Base-by-base conservation (phyloP, 2,888 invertebrate species). In the Clostera curtula region DNA sequence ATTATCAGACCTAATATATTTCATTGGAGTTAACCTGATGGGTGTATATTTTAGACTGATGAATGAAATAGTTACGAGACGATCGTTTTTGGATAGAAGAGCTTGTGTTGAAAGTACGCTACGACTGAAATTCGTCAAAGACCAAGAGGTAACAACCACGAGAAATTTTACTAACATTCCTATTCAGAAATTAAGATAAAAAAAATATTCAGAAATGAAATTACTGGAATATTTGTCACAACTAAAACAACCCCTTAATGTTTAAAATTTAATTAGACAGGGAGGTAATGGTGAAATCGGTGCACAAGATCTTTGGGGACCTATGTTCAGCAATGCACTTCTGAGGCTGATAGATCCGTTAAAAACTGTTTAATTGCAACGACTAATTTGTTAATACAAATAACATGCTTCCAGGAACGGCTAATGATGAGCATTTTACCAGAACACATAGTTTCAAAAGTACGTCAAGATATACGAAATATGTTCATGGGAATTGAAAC, bases 1-100 rank as follows among this genome's bases (percentile, higher is more conserved):
- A 30, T 58, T 87, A 20, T 89, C 91, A 5, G 95, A 96, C 56
- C 73, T 87, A 13, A 85, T 93, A 37, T 92, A 90, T 60, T 85
- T 92, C 34, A 49, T 88, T 8, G 91, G 92, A 41, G 89, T 93
- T 5, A 96, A 95, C 62, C 82, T 90, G 7, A 85, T 96, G 66
- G 96, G 97, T 2, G 76, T 95, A n/a, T 95, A 93, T 76, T 94
- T 94, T 68, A 89, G 95, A 28, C 88, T 93, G 45, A 90, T 96
- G 87, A 93, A 93, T 40, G 96, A 97, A 74, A 90, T 96, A 22
- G 91, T 93, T 9, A 92, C 94, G 39, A 84, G 96, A 36, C 86
- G 93, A 36, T 93, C 96, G 1, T 97, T 97, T 64, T 80, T 96
- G 30, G 96, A 96, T 60, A 87, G 94, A 17, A 80, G 96, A 35